A percentile compares a stretch with the other conserved stretches of the same genome.
These are phyloP conservation scores for Gouania willdenowi DNA, from an alignment of 2,797 vertebrate genomes.

Conservation along the genomic window DNA sequence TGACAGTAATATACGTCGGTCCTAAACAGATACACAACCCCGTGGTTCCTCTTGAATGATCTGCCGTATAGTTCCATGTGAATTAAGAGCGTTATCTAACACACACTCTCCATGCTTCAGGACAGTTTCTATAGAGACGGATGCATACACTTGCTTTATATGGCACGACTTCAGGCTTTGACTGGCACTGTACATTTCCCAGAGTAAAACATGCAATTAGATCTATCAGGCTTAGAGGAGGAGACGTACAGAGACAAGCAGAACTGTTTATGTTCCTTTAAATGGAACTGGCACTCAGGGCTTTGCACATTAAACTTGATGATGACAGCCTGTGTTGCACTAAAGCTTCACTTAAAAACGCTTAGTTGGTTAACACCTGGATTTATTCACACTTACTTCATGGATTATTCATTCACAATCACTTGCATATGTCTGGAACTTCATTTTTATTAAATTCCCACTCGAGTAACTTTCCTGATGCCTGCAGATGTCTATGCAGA, in stretches of 20 bases:
- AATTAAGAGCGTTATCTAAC: conserved; percentile 6
- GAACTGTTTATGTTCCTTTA: conserved; percentile 9
- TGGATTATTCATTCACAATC: too few relatives aligned
- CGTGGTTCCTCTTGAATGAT: conserved; percentile 2
- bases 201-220: conserved; percentile 44
- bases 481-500: too few relatives aligned
- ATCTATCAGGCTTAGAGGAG: conserved; percentile 27
- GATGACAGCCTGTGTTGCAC: conserved; percentile 1
- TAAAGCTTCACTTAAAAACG: not conserved
- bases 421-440: too few relatives aligned
- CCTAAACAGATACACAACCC: conserved; percentile 1
- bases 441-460: too few relatives aligned
- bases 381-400: too few relatives aligned
- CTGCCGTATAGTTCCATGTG: conserved; percentile 4
- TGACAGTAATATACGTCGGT: conserved; percentile 2
- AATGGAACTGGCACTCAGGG: conserved; percentile 15
- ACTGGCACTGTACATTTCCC: conserved; percentile 27
- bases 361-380: not conserved
- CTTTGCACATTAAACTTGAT: conserved; percentile 3
- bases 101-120: conserved; percentile 16
- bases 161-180: conserved; percentile 3
- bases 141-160: conserved; percentile 3
- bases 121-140: conserved; percentile 62
- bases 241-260: conserved; percentile 35
- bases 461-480: too few relatives aligned